These are phyloP conservation scores for Tuberolachnus salignus DNA, from an alignment of 2,888 invertebrate genomes.

Conservation along the genomic window DNA sequence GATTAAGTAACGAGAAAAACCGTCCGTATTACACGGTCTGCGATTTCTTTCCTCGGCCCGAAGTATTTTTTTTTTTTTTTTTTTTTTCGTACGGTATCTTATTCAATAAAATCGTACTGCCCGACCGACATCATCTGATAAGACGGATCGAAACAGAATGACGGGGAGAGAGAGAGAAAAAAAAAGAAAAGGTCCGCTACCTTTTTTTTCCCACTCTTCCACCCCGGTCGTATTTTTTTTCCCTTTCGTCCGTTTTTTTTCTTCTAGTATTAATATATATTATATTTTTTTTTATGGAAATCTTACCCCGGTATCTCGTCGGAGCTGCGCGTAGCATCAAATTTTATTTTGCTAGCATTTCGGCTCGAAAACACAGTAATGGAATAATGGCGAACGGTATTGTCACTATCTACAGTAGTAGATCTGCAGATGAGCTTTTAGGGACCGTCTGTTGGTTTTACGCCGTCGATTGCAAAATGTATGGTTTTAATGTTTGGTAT, in stretches of 20 bases:
- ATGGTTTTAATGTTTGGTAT: background rate
- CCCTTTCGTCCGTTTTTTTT: background rate
- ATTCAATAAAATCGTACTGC: slow-evolving; percentile 38
- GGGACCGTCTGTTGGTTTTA: background rate
- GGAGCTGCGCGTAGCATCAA: background rate
- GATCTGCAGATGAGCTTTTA: too few relatives aligned
- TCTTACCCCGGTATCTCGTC: background rate
- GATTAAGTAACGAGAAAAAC: background rate
- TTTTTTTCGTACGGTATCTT: slow-evolving; percentile 29
- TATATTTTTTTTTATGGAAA: slow-evolving; percentile 19
- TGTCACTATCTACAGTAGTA: background rate
- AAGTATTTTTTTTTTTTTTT: background rate
- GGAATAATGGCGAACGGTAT: background rate
- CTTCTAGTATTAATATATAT: too few relatives aligned
- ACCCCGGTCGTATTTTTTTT: background rate
- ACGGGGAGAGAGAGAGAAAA: background rate
- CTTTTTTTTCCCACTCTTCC: background rate
- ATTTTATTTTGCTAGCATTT: background rate
- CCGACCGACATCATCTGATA: slow-evolving; percentile 42
- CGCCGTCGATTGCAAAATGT: background rate
- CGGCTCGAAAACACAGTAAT: background rate
- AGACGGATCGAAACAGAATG: slow-evolving; percentile 20
- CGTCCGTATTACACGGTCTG: slow-evolving; percentile 26
- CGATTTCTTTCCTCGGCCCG: slow-evolving; percentile 6
- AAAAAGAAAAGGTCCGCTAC: slow-evolving; percentile 29